Percentiles rank a stretch among this genome's conserved stretches.
These are phyloP conservation scores for Pocillopora damicornis DNA, from an alignment of 64 coral and sea anemone species.

Conservation along the genomic window DNA sequence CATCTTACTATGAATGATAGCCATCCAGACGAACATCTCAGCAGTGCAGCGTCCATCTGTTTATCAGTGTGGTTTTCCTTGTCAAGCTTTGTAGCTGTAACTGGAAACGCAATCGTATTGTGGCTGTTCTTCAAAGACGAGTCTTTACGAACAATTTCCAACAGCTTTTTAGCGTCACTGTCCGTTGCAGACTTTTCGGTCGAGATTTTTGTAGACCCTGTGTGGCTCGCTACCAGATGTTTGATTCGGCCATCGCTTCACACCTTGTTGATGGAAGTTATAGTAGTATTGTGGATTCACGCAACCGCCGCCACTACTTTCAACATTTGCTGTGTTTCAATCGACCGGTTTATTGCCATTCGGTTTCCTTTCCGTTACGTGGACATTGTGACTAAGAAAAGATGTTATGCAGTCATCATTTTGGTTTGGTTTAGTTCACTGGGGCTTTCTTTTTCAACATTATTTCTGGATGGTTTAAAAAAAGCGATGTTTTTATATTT, in stretches of 20 bases:
- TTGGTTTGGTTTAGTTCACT: background rate
- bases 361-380: conserved; percentile 10
- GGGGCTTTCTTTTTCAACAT: background rate
- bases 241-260: background rate
- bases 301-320: background rate
- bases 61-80: background rate
- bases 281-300: background rate
- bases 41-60: background rate
- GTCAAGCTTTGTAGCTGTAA: background rate
- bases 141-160: conserved; percentile 5
- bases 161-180: background rate
- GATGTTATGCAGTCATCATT: background rate
- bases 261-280: background rate
- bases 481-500: background rate
- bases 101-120: conserved; percentile 6
- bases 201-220: background rate
- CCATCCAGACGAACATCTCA: too few species aligned
- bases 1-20: too few species aligned
- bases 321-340: conserved; percentile 4
- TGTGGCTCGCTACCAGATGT: background rate
- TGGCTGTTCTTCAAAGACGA: conserved; percentile 15
- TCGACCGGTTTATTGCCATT: conserved; percentile 18
- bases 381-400: background rate
- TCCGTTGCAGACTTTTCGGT: background rate
- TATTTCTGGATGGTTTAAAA: background rate